These are phyloP conservation scores for Onthophagus taurus DNA, from an alignment of 1,140 invertebrate genomes.

Conservation along the genomic window DNA sequence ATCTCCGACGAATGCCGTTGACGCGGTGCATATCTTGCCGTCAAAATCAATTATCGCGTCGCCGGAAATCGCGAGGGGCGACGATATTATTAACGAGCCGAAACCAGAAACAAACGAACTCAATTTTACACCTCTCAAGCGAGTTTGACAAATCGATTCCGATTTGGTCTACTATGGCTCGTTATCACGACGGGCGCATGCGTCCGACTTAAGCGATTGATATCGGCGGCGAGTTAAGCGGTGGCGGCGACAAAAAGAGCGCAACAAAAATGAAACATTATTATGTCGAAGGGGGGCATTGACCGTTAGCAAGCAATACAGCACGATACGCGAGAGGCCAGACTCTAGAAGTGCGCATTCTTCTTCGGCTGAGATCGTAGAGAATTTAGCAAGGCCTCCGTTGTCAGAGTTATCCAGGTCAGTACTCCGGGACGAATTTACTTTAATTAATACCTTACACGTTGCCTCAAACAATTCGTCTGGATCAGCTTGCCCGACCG, in stretches of 20 bases:
- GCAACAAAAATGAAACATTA: constrained; percentile 12
- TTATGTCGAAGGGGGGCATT: constrained; percentile 7
- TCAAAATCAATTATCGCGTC: constrained; percentile 2
- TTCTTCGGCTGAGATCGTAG: constrained; percentile 12
- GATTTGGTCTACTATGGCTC: no score
- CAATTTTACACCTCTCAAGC: no score
- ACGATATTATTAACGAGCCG: no score
- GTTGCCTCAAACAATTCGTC: constrained; percentile 5
- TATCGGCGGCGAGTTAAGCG: not conserved
- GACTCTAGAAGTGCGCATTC: constrained; percentile 12
- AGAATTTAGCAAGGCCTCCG: constrained; percentile 9
- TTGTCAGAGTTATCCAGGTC: constrained; percentile 11
- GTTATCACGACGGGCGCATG: no score
- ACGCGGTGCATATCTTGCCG: no score
- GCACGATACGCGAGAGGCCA: constrained; percentile 6
- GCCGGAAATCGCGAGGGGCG: not conserved
- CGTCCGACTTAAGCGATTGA: no score
- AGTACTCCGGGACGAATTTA: constrained; percentile 8
- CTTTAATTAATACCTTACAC: constrained; percentile 9
- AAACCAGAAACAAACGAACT: not conserved
- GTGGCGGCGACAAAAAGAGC: not conserved
- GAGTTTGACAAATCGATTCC: no score
- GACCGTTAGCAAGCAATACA: constrained; percentile 11
- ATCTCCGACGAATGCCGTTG: no score
- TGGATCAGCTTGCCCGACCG: no score